These are phyloP conservation scores for Eupristina koningsbergeri DNA, from an alignment of 1,140 invertebrate genomes.

Conservation along the genomic window DNA sequence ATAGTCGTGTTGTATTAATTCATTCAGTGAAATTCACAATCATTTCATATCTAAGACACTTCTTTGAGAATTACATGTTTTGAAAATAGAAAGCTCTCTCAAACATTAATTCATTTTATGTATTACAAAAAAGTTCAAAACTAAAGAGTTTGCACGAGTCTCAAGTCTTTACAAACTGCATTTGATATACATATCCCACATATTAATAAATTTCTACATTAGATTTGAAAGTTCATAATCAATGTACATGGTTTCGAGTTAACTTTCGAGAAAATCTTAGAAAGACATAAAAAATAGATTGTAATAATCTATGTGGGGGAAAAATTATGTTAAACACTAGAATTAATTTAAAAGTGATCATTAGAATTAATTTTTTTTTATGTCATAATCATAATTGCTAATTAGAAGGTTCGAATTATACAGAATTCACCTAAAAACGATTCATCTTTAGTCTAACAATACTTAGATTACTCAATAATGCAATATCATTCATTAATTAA, in stretches of 20 bases:
- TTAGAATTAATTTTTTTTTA: background rate
- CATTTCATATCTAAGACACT: slow-evolving; percentile 8
- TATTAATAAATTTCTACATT: slow-evolving; percentile 36
- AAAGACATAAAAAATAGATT: slow-evolving; percentile 32
- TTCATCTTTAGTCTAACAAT: background rate
- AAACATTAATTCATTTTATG: slow-evolving; percentile 39
- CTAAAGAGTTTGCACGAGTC: slow-evolving; percentile 34
- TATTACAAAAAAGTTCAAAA: slow-evolving; percentile 37
- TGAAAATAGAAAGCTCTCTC: slow-evolving; percentile 38
- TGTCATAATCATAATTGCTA: background rate
- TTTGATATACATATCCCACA: slow-evolving; percentile 17
- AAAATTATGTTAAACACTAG: background rate
- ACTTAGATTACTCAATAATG: background rate
- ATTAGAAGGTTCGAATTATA: slow-evolving; percentile 48
- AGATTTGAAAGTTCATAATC: slow-evolving; percentile 35
- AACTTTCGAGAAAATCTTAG: slow-evolving; percentile 34
- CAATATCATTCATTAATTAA: too few species aligned
- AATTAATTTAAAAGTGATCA: background rate
- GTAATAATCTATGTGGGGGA: background rate
- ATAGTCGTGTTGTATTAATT: slow-evolving; percentile 2
- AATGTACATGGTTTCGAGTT: slow-evolving; percentile 49
- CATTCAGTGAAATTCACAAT: background rate
- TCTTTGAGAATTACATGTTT: slow-evolving; percentile 19
- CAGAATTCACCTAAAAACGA: background rate
- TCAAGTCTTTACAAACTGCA: slow-evolving; percentile 27